These are phyloP conservation scores for Cardinalis cardinalis DNA, from an alignment of 2,113 vertebrate genomes.

Conservation along the genomic window DNA sequence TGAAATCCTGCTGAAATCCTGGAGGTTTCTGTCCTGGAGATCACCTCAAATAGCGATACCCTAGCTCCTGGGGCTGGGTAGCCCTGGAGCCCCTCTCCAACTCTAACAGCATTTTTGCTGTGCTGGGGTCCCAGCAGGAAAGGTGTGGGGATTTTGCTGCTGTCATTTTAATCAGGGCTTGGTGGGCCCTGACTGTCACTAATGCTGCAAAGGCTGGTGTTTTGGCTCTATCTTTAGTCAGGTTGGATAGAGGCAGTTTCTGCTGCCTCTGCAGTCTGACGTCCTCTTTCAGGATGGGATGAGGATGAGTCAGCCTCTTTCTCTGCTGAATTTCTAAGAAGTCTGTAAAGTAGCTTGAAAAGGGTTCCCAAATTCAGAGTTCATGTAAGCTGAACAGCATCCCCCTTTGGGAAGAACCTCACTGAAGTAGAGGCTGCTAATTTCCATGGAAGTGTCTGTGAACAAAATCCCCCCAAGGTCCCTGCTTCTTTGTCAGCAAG, in stretches of 20 bases:
- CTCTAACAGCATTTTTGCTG: neutral
- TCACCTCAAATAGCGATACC: neutral
- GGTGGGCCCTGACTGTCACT: neutral
- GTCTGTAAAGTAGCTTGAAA: neutral
- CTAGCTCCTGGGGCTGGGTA: neutral
- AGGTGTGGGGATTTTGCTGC: neutral
- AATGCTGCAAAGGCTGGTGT: neutral
- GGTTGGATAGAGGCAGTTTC: neutral
- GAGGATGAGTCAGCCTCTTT: neutral
- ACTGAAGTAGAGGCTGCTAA: constrained; percentile 16
- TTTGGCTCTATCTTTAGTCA: neutral
- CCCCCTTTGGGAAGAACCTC: neutral
- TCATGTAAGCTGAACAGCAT: neutral
- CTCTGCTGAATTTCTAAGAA: neutral
- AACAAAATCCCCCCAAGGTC: constrained; percentile 40
- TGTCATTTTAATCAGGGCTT: neutral
- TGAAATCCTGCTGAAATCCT: neutral
- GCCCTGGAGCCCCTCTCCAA: neutral
- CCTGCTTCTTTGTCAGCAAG: constrained; percentile 30
- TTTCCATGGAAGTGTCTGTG: neutral
- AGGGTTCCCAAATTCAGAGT: neutral
- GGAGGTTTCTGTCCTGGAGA: neutral
- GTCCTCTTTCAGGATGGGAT: neutral
- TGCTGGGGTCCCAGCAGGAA: neutral
- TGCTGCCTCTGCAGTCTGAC: neutral